Evolutionary conservation across 2,797 vertebrate genomes (phyloP).

Genomic region (Glyptemys insculpta): DNA sequence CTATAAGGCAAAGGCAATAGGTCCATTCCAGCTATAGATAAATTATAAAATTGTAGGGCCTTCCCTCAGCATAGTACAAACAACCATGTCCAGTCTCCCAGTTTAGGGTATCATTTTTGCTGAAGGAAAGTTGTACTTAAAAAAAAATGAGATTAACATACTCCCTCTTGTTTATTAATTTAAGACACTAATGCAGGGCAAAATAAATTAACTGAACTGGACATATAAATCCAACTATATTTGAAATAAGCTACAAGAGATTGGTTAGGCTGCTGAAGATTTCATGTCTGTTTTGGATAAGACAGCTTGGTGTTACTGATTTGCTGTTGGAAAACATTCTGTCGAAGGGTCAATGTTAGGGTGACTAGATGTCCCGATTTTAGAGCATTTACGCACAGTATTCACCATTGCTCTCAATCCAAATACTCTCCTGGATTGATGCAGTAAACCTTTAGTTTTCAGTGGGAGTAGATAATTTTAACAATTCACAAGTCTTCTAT

Average conservation of each 20-base stretch:
- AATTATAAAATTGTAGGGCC: background rate
- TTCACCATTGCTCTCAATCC: background rate
- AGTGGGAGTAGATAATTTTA: background rate
- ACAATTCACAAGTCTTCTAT: constrained; percentile 28
- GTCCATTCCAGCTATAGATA: background rate
- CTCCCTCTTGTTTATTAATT: background rate
- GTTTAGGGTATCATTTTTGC: no score
- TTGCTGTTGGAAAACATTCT: background rate
- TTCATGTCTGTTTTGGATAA: background rate
- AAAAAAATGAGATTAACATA: background rate
- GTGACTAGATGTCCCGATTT: no score
- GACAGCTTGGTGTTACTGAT: background rate
- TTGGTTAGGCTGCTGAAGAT: background rate
- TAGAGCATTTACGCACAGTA: rapidly evolving
- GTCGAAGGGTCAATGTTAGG: background rate
- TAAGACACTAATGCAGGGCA: background rate
- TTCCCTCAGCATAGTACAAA: background rate
- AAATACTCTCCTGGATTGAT: background rate
- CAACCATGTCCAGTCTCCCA: background rate
- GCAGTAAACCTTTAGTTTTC: background rate
- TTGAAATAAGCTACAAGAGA: background rate
- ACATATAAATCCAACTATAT: rapidly evolving
- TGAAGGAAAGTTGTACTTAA: background rate
- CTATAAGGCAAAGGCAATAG: background rate
- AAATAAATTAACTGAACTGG: background rate